Evolutionary conservation across 2,113 vertebrate species (phyloP).

Genomic region (Andinoacara biseriatus): DNA sequence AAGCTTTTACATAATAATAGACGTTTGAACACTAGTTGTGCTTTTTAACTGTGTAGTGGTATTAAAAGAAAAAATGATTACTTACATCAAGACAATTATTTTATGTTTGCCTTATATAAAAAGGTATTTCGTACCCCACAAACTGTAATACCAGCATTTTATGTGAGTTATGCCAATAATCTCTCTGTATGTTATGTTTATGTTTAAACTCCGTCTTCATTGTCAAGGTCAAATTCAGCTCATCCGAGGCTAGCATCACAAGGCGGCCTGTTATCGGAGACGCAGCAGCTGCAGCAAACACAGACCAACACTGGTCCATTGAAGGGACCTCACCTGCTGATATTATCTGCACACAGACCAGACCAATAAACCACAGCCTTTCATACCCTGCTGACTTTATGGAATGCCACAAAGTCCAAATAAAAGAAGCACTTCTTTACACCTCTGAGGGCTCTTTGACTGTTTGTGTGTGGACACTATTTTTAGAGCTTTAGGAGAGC

Average conservation of each 20-base stretch:
- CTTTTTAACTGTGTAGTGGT: background rate
- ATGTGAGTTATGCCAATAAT: background rate
- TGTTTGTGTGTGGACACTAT: constrained; percentile 13
- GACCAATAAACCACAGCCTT: constrained; percentile 75
- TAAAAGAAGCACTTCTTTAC: constrained; percentile 58
- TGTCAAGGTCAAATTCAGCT: constrained; percentile 51
- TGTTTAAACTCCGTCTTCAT: constrained; percentile 29
- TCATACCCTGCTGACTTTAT: constrained; percentile 71
- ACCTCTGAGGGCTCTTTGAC: constrained; percentile 39
- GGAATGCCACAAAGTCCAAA: constrained; percentile 60
- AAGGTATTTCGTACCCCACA: background rate
- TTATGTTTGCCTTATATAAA: background rate
- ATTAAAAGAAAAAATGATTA: background rate
- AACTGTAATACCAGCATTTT: background rate
- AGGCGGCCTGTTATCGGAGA: constrained; percentile 67
- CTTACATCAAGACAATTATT: background rate
- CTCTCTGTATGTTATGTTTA: background rate
- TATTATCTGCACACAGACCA: constrained; percentile 75
- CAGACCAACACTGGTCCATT: constrained; percentile 71
- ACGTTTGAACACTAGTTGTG: background rate
- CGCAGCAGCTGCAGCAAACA: constrained; percentile 78
- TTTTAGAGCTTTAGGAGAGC: constrained; percentile 13
- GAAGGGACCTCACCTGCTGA: constrained; percentile 82
- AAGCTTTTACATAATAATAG: background rate
- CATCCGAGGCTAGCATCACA: constrained; percentile 63